Evolutionary conservation across 2,797 vertebrate species (phyloP).

Genomic region (Notolepis coatsorum): DNA sequence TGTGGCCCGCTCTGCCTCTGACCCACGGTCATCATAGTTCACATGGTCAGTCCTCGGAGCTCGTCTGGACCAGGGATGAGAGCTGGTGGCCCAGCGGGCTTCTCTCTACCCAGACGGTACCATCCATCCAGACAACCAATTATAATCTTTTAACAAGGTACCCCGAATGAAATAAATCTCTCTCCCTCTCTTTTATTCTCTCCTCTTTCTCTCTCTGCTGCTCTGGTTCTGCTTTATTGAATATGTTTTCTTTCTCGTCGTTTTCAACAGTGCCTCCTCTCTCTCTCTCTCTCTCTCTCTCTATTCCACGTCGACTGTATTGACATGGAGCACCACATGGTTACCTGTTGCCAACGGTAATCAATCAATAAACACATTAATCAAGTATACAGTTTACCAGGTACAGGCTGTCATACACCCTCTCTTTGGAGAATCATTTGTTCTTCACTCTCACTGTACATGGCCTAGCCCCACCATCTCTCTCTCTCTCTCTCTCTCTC

Average conservation of each 20-base stretch:
- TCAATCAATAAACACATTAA: too few species aligned
- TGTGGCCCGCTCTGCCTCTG: too few species aligned
- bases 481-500: too few species aligned
- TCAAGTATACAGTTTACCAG: too few species aligned
- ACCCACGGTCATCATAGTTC: slow-evolving; percentile 9
- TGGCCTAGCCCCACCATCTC: too few species aligned
- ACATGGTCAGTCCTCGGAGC: slow-evolving; percentile 9
- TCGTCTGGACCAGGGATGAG: slow-evolving; percentile 34
- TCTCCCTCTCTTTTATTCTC: not conserved
- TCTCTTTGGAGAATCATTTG: too few species aligned
- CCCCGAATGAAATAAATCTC: slow-evolving; percentile 47
- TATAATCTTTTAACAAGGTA: slow-evolving; percentile 52
- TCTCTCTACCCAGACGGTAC: slow-evolving; percentile 44
- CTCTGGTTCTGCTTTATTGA: not conserved
- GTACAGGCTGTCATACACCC: too few species aligned
- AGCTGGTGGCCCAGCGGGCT: slow-evolving; percentile 47
- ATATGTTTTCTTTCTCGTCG: too few species aligned
- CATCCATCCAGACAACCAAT: slow-evolving; percentile 66
- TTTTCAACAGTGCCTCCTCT: not conserved
- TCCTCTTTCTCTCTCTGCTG: not conserved
- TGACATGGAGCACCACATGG: too few species aligned
- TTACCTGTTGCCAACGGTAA: too few species aligned
- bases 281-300: not conserved
- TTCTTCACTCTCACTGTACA: too few species aligned
- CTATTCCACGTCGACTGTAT: too few species aligned